Conservation (phyloP, 2,113 vertebrate species). For the Vicugna pacos region DNA sequence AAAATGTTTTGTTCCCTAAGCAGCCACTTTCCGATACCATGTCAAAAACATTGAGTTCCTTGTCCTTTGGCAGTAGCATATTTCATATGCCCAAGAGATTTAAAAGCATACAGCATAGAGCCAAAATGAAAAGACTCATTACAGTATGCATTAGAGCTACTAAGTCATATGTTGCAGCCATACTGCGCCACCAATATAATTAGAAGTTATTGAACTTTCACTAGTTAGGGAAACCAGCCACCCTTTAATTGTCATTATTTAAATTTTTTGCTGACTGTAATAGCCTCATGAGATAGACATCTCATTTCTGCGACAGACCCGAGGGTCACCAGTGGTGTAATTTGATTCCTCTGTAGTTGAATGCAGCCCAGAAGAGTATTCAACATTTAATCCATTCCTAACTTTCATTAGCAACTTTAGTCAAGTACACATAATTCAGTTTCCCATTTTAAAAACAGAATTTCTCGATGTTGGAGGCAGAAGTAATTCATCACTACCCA, state of each 20-base stretch:
- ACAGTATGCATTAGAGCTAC: background rate
- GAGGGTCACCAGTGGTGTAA: constrained; percentile 26
- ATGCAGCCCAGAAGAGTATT: constrained; percentile 7
- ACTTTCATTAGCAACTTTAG: constrained; percentile 41
- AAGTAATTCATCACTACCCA: background rate
- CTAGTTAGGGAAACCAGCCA: constrained; percentile 65
- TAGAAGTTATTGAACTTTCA: constrained; percentile 74
- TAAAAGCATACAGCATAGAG: background rate
- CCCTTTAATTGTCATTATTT: constrained; percentile 75
- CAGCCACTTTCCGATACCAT: background rate
- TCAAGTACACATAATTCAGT: constrained; percentile 48
- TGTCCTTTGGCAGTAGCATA: constrained; percentile 8
- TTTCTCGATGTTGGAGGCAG: background rate
- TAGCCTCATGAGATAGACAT: constrained; percentile 61
- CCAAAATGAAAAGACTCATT: constrained; percentile 60
- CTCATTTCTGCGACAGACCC: constrained; percentile 68
- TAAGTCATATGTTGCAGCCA: constrained; percentile 63
- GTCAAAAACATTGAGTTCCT: constrained; percentile 7
- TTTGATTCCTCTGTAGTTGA: constrained; percentile 65
- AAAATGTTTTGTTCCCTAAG: constrained; percentile 4
- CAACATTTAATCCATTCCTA: constrained; percentile 29
- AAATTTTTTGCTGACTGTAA: constrained; percentile 71
- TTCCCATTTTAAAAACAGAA: background rate
- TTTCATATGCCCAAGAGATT: constrained; percentile 31
- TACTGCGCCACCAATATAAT: constrained; percentile 65